phyloP scores from a whole-genome alignment of 2,113 vertebrate species.

The Nesoenas mayeri region DNA sequence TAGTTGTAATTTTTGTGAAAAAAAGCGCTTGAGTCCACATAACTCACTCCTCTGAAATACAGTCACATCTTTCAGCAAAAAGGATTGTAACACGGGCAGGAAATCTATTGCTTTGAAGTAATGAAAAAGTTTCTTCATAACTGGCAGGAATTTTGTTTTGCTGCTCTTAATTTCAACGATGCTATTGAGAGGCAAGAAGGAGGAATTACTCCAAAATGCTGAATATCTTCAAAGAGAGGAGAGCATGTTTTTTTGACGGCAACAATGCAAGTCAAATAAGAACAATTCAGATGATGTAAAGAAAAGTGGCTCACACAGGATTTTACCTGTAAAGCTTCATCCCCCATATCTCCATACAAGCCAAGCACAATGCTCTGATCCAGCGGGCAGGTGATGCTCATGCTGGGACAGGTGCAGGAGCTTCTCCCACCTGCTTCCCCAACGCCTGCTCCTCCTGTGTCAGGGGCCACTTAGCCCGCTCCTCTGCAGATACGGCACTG shows the following conservation, averaged over 20 bases:
- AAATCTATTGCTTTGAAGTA: background rate
- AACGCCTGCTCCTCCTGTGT: background rate
- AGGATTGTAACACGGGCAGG: accelerated
- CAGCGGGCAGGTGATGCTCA: background rate
- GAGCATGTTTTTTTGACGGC: background rate
- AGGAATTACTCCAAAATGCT: background rate
- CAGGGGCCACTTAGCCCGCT: background rate
- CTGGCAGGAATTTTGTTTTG: background rate
- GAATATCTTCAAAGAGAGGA: background rate
- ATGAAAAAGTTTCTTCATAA: background rate
- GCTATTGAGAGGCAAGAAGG: background rate
- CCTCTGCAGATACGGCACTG: background rate
- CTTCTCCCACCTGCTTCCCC: background rate
- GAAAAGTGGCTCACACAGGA: background rate
- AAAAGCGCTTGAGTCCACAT: background rate
- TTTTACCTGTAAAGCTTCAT: background rate
- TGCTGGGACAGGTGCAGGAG: background rate
- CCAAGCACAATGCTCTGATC: background rate
- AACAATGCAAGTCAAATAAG: background rate
- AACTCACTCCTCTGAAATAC: background rate
- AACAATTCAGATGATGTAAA: background rate
- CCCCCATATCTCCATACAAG: background rate
- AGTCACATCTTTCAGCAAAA: background rate
- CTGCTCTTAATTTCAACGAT: background rate
- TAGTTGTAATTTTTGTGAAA: background rate